Conservation (phyloP, 2,113 vertebrate species). For the Rutilus rutilus region DNA sequence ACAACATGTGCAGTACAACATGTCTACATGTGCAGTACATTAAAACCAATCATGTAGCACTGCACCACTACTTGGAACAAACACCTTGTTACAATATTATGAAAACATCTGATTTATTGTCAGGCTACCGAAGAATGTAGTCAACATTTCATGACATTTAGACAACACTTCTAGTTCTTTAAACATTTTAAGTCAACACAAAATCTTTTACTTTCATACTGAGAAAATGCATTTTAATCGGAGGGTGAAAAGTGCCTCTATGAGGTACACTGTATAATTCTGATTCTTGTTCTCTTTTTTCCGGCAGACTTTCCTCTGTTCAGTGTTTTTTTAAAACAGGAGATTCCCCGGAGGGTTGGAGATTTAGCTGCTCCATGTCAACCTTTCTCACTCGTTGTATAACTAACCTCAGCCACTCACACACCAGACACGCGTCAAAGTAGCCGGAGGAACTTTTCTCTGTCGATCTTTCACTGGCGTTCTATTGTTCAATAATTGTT, state of each 20-base stretch:
- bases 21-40: not conserved
- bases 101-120: not conserved
- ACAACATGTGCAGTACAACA: not conserved
- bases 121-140: not conserved
- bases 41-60: not conserved
- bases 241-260: not conserved
- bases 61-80: not conserved
- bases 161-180: not conserved
- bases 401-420: too few relatives aligned
- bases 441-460: too few relatives aligned
- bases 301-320: too few relatives aligned
- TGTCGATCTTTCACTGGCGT: too few relatives aligned
- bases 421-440: too few relatives aligned
- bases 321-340: too few relatives aligned
- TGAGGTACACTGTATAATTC: too few relatives aligned
- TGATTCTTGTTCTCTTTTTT: too few relatives aligned
- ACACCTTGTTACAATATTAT: not conserved
- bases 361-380: too few relatives aligned
- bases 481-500: too few relatives aligned
- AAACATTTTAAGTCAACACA: not conserved
- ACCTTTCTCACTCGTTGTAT: too few relatives aligned
- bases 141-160: not conserved
- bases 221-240: not conserved
- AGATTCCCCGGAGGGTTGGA: too few relatives aligned
- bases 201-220: not conserved